These are phyloP conservation scores for Erithacus rubecula DNA, from an alignment of 2,797 vertebrate genomes.

Conservation along the genomic window DNA sequence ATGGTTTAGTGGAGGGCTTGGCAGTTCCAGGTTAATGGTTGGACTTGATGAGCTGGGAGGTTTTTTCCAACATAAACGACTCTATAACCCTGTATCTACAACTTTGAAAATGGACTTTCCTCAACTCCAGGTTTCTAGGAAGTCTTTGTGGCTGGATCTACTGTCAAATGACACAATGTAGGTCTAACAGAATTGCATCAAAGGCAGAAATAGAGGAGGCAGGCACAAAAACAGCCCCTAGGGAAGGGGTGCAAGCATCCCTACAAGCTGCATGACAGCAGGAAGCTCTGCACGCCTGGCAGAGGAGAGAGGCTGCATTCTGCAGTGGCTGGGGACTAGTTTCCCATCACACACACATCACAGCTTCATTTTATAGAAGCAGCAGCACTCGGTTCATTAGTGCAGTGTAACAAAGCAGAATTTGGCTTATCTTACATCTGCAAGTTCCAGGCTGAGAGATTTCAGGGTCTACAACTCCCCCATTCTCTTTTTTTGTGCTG, in stretches of 20 bases:
- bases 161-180: not conserved
- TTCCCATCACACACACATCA: not conserved
- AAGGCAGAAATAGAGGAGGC: not conserved
- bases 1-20: not conserved
- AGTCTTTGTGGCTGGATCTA: not conserved
- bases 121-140: not conserved
- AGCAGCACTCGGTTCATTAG: not conserved
- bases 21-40: not conserved
- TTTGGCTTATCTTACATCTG: fast-evolving
- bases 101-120: not conserved
- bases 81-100: fast-evolving
- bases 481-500: not conserved
- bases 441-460: not conserved
- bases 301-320: not conserved
- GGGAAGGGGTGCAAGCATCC: not conserved
- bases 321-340: not conserved
- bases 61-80: not conserved
- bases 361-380: not conserved
- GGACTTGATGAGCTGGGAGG: not conserved
- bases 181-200: not conserved
- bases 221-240: not conserved
- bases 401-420: fast-evolving
- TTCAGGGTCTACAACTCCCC: not conserved
- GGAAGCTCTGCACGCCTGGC: not conserved
- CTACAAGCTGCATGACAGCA: not conserved